These are phyloP conservation scores for Neoitamus cyanurus DNA, from an alignment of 2,888 invertebrate genomes.

Conservation along the genomic window DNA sequence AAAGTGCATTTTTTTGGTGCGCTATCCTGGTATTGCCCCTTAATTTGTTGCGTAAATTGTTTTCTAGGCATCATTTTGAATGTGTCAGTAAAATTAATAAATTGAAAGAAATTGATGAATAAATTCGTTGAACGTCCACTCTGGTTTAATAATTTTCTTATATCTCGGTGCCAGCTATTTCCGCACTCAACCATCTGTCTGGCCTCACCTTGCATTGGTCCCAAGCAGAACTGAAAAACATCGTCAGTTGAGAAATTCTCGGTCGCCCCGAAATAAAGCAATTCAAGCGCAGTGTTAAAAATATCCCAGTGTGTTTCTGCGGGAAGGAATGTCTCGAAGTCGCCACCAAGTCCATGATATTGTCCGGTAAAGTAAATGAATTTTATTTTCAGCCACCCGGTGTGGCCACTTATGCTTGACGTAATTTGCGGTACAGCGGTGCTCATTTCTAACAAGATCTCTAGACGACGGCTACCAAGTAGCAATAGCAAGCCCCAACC, in stretches of 20 bases:
- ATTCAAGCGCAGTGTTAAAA: constrained; percentile 34
- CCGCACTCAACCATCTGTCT: constrained; percentile 10
- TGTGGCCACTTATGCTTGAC: constrained; percentile 19
- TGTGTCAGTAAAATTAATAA: not conserved
- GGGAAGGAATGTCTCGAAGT: constrained; percentile 22
- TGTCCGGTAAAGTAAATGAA: constrained; percentile 4
- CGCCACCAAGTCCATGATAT: constrained; percentile 34
- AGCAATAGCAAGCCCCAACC: not conserved
- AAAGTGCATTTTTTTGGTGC: too few relatives aligned
- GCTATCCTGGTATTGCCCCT: too few relatives aligned
- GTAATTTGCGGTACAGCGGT: not conserved
- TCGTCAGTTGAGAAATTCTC: constrained; percentile 22
- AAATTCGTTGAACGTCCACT: not conserved
- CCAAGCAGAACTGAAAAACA: not conserved
- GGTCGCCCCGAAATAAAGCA: constrained; percentile 19
- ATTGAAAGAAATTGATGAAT: not conserved
- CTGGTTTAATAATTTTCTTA: not conserved
- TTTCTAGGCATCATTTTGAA: not conserved
- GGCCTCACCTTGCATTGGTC: not conserved
- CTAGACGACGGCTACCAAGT: not conserved
- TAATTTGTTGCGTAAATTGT: not conserved
- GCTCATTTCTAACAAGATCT: not conserved
- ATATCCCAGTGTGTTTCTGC: constrained; percentile 19
- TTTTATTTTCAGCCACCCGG: constrained; percentile 29
- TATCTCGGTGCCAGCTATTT: not conserved